Conservation (phyloP, 2,888 invertebrate genomes). For the Alviniconcha strummeri region DNA sequence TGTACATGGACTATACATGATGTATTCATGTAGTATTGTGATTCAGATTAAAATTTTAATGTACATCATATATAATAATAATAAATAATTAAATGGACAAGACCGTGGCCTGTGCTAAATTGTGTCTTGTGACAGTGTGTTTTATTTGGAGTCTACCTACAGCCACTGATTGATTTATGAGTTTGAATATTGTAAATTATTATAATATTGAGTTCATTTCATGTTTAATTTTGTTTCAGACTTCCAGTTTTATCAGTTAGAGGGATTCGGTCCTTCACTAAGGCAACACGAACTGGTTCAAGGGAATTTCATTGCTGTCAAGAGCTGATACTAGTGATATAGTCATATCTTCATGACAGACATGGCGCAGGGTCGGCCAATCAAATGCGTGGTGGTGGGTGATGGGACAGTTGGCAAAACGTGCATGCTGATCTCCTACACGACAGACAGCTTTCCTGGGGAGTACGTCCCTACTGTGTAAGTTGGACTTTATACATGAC, state of each 20-base stretch:
- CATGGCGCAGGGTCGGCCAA: slow-evolving; percentile 74
- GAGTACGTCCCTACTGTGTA: slow-evolving; percentile 80
- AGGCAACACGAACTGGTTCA: neutral
- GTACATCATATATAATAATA: no score
- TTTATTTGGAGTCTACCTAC: no score
- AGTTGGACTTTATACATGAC: slow-evolving; percentile 57
- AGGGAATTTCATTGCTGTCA: neutral
- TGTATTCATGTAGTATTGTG: no score
- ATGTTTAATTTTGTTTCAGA: neutral
- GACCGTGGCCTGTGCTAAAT: no score
- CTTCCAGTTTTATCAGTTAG: neutral
- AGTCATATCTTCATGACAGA: slow-evolving; percentile 36
- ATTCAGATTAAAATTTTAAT: no score
- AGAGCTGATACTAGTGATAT: neutral
- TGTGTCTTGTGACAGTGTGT: no score
- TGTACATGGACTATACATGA: no score
- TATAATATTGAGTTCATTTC: neutral
- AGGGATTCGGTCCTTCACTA: neutral
- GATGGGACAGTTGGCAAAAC: slow-evolving; percentile 80
- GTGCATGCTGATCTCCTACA: slow-evolving; percentile 79
- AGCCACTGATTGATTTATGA: no score
- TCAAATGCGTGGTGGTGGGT: slow-evolving; percentile 79
- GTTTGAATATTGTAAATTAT: neutral
- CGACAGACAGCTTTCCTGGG: slow-evolving; percentile 78
- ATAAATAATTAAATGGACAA: no score